phyloP scores from a whole-genome alignment of 2,113 vertebrate species.

The Caranx melampygus region DNA sequence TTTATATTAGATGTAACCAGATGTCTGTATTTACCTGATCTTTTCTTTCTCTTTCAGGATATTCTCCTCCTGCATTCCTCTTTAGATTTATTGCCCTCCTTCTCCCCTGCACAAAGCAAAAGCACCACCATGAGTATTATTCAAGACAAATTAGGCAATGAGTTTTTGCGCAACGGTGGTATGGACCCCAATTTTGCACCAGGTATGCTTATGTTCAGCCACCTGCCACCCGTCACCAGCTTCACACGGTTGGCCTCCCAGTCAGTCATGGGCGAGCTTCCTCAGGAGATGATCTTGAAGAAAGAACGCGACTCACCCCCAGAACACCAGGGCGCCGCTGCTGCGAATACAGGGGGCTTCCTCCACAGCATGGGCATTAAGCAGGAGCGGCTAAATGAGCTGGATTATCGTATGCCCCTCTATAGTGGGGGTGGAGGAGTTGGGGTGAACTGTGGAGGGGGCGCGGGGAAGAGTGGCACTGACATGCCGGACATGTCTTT shows the following conservation, averaged over 20 bases:
- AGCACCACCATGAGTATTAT: conserved; percentile 86
- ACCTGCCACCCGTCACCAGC: conserved; percentile 96
- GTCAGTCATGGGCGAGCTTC: conserved; percentile 86
- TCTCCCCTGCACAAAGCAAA: conserved; percentile 71
- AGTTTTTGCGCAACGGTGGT: conserved; percentile 90
- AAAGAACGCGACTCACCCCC: conserved; percentile 92
- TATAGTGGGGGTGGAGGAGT: conserved; percentile 81
- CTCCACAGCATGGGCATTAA: conserved; percentile 95
- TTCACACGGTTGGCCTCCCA: conserved; percentile 93
- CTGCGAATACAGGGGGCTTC: conserved; percentile 82
- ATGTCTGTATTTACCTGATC: neutral
- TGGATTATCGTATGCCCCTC: conserved; percentile 87
- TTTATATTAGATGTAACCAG: neutral
- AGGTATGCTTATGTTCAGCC: conserved; percentile 97
- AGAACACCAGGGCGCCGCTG: conserved; percentile 77
- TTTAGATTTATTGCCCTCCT: conserved; percentile 70
- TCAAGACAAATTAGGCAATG: conserved; percentile 93
- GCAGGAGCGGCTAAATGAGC: conserved; percentile 93
- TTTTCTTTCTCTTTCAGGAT: conserved; percentile 66
- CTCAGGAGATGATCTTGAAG: conserved; percentile 96
- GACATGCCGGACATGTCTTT: conserved; percentile 89
- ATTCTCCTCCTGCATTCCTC: conserved; percentile 65
- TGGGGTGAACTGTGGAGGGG: conserved; percentile 77
- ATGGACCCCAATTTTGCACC: conserved; percentile 95
- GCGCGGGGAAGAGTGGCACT: conserved; percentile 82